Base-by-base conservation (phyloP, 2,888 invertebrate genomes). In the Dorcus parallelipipedus region DNA sequence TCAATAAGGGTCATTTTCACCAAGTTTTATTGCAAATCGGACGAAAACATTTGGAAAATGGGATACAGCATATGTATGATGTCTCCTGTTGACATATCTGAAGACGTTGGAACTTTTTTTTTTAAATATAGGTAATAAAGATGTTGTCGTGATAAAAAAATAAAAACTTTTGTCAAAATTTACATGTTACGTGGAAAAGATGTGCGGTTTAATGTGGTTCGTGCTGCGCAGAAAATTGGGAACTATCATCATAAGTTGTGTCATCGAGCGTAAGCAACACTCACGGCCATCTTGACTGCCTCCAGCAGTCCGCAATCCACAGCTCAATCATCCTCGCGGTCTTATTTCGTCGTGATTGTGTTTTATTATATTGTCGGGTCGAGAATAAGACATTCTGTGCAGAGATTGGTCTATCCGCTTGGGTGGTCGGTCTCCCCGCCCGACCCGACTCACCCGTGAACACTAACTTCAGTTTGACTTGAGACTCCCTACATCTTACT, bases 341-440 rank as follows among this genome's bases (percentile, higher is more conserved):
- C 73, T 73, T 73, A 73, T 74, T 75, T 74, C 73, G 73, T 73
- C 73, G 73, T 75, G 76, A 76, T 76, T 75, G 76, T 75, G 74
- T 76, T 77, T 77, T 76, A 76, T 76, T 77, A 75, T 75, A 74
- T 75, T 74, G 76, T 75, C 76, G 72, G 73, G 64, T 68, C 73
- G 74, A 73, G 76, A 78, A 75, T 78, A 77, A 78, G 78, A 78
- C 78, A 76, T 77, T 76, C 76, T 76, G 75, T 68, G 74, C 75
- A 69, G 75, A 77, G 78, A 78, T 78, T 78, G 78, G 77, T 77
- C 77, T 77, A 74, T 74, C 76, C 72, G 76, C 75, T 73, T 78
- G 78, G 78, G 78, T 78, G 78, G 78, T 78, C 78, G 76, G 66
- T 65, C 65, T 66, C 65, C 66, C 69, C 64, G 66, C 67, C 69